phyloP scores from a whole-genome alignment of 2,113 vertebrate species.

The Raja brachyura region DNA sequence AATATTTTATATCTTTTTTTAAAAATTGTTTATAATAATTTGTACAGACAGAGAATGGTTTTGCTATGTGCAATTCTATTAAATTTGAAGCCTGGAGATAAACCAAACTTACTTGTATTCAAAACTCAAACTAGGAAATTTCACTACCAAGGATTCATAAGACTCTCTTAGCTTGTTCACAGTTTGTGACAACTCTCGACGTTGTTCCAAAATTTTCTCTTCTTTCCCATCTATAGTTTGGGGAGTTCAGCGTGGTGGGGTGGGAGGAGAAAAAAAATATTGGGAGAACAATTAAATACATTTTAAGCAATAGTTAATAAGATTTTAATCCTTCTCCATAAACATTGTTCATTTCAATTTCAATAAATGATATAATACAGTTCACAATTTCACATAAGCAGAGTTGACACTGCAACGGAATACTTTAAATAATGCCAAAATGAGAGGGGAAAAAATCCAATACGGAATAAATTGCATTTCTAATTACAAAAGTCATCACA shows the following conservation, averaged over 20 bases:
- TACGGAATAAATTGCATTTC: slow-evolving; percentile 1
- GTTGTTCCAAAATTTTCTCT: slow-evolving; percentile 65
- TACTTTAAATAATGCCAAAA: background rate
- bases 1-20: slow-evolving; percentile 14
- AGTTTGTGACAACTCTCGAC: slow-evolving; percentile 59
- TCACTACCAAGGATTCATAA: slow-evolving; percentile 69
- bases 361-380: background rate
- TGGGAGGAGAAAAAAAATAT: too few relatives aligned
- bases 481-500: background rate
- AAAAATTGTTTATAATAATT: background rate
- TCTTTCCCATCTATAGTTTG: slow-evolving; percentile 65
- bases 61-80: background rate
- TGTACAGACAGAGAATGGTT: background rate
- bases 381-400: background rate
- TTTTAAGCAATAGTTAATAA: background rate
- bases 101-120: slow-evolving; percentile 75
- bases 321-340: background rate
- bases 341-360: background rate
- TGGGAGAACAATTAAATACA: background rate
- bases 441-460: background rate
- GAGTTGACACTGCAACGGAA: background rate
- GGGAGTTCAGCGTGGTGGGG: too few relatives aligned
- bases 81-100: background rate
- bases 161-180: slow-evolving; percentile 61
- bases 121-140: slow-evolving; percentile 78